Percentiles rank a stretch among this genome's conserved stretches.
Evolutionary conservation across 2,113 vertebrate genomes (phyloP).

Genomic region (Pithys albifrons): DNA sequence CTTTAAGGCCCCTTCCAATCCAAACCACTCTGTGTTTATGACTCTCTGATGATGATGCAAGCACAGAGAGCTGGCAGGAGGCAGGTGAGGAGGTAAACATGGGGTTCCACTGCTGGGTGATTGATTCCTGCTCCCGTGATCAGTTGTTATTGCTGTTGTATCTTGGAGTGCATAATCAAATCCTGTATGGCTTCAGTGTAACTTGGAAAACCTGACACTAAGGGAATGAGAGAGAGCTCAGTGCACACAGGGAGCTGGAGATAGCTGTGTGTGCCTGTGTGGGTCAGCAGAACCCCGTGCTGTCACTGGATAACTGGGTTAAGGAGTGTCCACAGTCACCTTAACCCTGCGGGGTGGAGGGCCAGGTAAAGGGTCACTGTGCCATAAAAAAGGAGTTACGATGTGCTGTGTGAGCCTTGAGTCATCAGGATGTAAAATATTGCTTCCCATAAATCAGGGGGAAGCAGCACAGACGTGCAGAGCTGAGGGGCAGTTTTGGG

Average conservation of each 20-base stretch:
- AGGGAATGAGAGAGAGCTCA: background rate
- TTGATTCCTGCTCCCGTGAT: background rate
- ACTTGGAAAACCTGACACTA: background rate
- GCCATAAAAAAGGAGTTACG: background rate
- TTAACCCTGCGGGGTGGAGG: background rate
- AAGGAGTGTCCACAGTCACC: rapidly evolving
- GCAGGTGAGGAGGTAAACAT: background rate
- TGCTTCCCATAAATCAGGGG: background rate
- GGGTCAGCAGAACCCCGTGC: rapidly evolving
- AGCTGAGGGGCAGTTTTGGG: background rate
- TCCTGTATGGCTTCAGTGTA: rapidly evolving
- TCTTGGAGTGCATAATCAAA: rapidly evolving
- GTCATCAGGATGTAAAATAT: background rate
- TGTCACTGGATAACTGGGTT: background rate
- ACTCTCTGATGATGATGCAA: background rate
- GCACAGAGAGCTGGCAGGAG: background rate
- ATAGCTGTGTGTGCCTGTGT: rapidly evolving
- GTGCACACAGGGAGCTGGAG: background rate
- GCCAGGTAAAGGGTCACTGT: background rate
- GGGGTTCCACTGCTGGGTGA: background rate
- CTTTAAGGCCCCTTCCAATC: background rate
- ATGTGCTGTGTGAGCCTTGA: background rate
- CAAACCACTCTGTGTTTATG: background rate
- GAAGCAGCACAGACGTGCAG: background rate
- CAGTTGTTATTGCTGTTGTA: rapidly evolving